Evolutionary conservation across 2,797 vertebrate genomes (phyloP).

Genomic region (Enteromius thamalakanensis): DNA sequence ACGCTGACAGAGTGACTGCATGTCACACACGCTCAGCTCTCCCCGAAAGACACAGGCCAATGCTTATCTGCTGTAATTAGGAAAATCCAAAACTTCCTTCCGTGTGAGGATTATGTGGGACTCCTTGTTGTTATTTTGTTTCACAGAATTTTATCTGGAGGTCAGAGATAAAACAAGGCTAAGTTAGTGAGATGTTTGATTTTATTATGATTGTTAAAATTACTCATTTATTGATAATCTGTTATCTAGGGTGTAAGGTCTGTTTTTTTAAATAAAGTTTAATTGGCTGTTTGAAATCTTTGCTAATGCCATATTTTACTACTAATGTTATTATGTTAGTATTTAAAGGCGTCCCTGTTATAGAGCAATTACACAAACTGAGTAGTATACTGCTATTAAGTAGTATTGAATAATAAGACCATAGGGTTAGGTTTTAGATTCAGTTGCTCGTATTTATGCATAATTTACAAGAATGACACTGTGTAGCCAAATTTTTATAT

Average conservation of each 20-base stretch:
- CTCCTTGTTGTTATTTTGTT: slow-evolving; percentile 32
- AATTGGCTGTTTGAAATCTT: neutral
- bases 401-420: neutral
- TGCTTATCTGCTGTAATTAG: slow-evolving; percentile 50
- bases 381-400: neutral
- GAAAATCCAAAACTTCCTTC: slow-evolving; percentile 19
- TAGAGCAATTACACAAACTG: neutral
- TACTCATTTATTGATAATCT: neutral
- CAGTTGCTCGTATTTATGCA: neutral
- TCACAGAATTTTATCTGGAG: neutral
- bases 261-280: neutral
- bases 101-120: neutral
- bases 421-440: neutral
- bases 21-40: slow-evolving; percentile 40
- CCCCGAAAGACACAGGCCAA: slow-evolving; percentile 14
- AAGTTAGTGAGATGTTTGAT: neutral
- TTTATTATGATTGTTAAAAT: slow-evolving; percentile 5
- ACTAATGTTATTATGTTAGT: neutral
- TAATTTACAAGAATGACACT: neutral
- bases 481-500: neutral
- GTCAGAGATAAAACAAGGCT: slow-evolving; percentile 1
- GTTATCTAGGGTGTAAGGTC: neutral
- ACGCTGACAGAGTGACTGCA: slow-evolving; percentile 43
- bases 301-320: neutral
- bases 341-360: neutral